Base-by-base conservation (phyloP, 2,888 invertebrate species). In the Apodemia mormo region DNA sequence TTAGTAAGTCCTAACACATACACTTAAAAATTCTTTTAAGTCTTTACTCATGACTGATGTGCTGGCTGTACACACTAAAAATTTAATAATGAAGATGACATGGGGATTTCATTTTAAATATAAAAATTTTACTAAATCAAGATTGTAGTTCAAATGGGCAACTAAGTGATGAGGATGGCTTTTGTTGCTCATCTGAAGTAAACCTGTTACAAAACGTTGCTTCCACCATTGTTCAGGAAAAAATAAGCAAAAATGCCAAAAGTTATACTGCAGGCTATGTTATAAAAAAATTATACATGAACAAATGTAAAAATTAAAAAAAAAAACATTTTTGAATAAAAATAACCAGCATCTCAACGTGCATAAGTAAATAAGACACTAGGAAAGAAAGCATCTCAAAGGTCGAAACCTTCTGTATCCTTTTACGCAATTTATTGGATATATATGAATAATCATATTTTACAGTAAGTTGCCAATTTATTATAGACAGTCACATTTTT, bases 251-350 rank as follows among this genome's bases (percentile, higher is more conserved):
- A 5, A 54, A 54, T 54, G 54, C 54, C 8, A 54, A 8, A 54
- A 54, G 54, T 54, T 54, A 22, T 54, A 54, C 54, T 54, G 54
- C 54, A 54, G 54, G 54, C n/a, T 54, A 22, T 54, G 22, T 22
- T 1, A 54, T 54, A 22, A 22, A 22, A 6, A 52, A 52, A 52
- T 52, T 52, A 52, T 14, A 14, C 1, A 52, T 14, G 49, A 52
- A 52, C 5, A 22, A 54, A 54, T 54, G 54, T 22, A 22, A 22
- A 54, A 54, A 5, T 56, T 56, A 22, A 0, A 54, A 54, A 54
- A 54, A 54, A 54, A 54, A 54, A 54, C 52, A 3, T 54, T 54
- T 3, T n/a, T 14, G 0, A n/a, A 54, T 54, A n/a, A 54, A 6
- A 2, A 6, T 54, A 14, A 29, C 22, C 22, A 56, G n/a, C 5